Percentiles rank a stretch among this genome's conserved stretches.
Evolutionary conservation across 2,888 invertebrate genomes (phyloP).

Genomic region (Caenorhabditis sulstoni): DNA sequence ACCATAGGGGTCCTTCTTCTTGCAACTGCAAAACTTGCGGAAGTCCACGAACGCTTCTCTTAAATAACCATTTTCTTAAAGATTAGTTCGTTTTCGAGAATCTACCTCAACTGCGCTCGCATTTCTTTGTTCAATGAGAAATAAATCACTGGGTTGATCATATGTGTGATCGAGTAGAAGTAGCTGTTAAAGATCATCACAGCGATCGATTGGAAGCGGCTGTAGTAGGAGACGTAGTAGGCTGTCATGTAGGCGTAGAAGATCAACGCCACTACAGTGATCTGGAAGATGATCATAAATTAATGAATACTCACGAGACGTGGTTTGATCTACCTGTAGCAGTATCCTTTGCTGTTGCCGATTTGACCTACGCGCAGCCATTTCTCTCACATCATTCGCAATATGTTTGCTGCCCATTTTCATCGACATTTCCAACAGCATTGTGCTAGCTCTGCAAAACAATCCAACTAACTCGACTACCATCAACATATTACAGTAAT

Average conservation of each 20-base stretch:
- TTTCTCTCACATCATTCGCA: conserved; percentile 72
- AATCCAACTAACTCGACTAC: too few relatives aligned
- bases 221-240: conserved; percentile 80
- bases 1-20: conserved; percentile 60
- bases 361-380: conserved; percentile 75
- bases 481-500: not conserved
- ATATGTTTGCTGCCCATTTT: conserved; percentile 77
- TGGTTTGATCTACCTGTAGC: conserved; percentile 69
- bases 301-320: not conserved
- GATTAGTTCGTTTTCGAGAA: not conserved
- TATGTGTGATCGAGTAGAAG: conserved; percentile 80
- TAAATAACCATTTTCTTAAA: conserved; percentile 5
- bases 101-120: conserved; percentile 62
- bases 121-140: conserved; percentile 79
- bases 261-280: conserved; percentile 79
- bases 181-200: conserved; percentile 79
- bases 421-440: conserved; percentile 80
- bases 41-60: conserved; percentile 57
- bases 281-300: conserved; percentile 66
- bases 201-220: conserved; percentile 64
- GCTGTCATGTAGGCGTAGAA: conserved; percentile 80
- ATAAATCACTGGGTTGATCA: conserved; percentile 80
- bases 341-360: conserved; percentile 79
- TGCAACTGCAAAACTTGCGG: conserved; percentile 39
- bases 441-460: conserved; percentile 75